phyloP scores from a whole-genome alignment of 35 echinoderm and acorn worm species.

The Ophioderma brevispina region DNA sequence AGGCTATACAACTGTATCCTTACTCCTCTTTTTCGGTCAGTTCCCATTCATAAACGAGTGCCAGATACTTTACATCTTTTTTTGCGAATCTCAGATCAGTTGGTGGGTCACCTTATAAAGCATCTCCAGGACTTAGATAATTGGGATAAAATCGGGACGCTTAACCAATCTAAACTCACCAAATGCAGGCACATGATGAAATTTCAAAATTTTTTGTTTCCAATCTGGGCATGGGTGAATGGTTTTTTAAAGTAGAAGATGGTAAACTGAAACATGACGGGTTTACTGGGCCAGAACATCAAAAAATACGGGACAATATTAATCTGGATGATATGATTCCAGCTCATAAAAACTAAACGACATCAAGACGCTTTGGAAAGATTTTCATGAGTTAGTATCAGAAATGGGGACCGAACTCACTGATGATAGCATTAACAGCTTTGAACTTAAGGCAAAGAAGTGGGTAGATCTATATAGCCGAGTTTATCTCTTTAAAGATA shows the following conservation, averaged over 20 bases:
- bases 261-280: conserved; percentile 34
- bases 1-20: conserved; percentile 16
- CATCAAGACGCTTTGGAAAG: too few species aligned
- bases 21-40: conserved; percentile 21
- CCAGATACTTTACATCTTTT: conserved; percentile 19
- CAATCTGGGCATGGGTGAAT: conserved; percentile 3
- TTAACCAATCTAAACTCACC: not conserved
- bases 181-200: not conserved
- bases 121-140: conserved; percentile 30
- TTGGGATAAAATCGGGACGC: not conserved
- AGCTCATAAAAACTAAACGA: too few species aligned
- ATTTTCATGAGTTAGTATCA: too few species aligned
- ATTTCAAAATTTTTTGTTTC: conserved; percentile 14
- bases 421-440: too few species aligned
- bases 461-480: too few species aligned
- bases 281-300: conserved; percentile 33
- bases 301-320: too few species aligned
- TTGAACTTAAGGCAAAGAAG: too few species aligned
- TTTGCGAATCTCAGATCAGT: not conserved
- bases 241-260: conserved; percentile 42
- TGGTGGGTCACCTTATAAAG: conserved; percentile 19
- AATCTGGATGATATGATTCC: too few species aligned
- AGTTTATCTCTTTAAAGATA: too few species aligned
- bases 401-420: too few species aligned
- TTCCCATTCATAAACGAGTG: not conserved